Base-by-base conservation (phyloP, 2,113 vertebrate species). In the Gallinago media region DNA sequence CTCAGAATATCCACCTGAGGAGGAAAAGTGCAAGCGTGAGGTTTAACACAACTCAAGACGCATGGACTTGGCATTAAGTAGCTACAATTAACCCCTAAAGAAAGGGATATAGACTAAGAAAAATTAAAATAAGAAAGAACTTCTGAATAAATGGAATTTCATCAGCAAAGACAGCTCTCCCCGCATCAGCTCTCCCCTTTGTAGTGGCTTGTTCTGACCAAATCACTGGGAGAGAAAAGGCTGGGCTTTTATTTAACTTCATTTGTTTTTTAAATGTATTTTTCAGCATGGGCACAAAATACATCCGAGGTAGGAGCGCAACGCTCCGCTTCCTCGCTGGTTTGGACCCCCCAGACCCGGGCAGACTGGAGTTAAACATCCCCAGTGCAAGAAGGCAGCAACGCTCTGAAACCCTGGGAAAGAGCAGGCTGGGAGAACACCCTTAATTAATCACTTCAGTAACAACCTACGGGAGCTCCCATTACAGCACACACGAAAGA, bases 291-390 rank as follows among this genome's bases (percentile, higher is more conserved):
- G n/a, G 27, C 54, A 27, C 27, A 31, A 29, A 89, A 66, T 7
- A 5, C 0, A 27, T 3, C n/a, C 1, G 5, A 52, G 65, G 42
- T 4, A 15, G 0, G 15, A 88, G 44, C 7, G 1, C 56, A 27
- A 46, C 6, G 6, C n/a, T n/a, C 32, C 2, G 5, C 16, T 34
- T 11, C 34, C 50, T 44, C 5, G 34, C 10, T 36, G 6, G 44
- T 46, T 31, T 4, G 17, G 44, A 19, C 34, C 54, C 5, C 47
- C 2, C 18, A 31, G 73, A 44, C 18, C 25, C 75, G 34, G 62
- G 38, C 47, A 67, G 11, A 22, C 6, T 0, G 38, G 79, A 76
- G 63, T 80, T 42, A 66, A 62, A 52, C 61, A 4, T 25, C 70
- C 54, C 55, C 36, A 47, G 27, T 76, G 49, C 8, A 63, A 32